These are phyloP conservation scores for Apamea crenata DNA, from an alignment of 2,888 invertebrate genomes.

Conservation along the genomic window DNA sequence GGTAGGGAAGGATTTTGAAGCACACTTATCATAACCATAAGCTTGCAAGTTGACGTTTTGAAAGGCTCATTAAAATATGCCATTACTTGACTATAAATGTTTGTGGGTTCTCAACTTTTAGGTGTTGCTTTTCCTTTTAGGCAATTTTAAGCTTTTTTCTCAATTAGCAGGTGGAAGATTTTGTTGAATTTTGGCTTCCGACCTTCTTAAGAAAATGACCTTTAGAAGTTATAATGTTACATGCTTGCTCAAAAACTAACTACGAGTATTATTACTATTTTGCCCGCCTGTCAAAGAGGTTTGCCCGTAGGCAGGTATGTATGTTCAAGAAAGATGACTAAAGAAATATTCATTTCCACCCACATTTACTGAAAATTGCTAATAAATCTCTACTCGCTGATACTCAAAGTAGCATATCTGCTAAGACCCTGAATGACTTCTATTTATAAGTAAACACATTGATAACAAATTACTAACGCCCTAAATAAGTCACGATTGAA, in stretches of 20 bases:
- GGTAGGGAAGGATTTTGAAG: conserved; percentile 46
- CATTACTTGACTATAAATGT: conserved; percentile 29
- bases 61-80: conserved; percentile 59
- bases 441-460: background rate
- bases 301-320: background rate
- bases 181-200: background rate
- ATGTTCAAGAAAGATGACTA: background rate
- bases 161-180: background rate
- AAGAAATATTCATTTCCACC: background rate
- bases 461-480: background rate
- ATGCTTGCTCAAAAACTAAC: too few species aligned
- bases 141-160: background rate
- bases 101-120: background rate
- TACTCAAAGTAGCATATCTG: background rate
- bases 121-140: background rate
- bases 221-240: background rate
- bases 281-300: background rate
- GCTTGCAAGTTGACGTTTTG: conserved; percentile 52
- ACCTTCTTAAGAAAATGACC: background rate
- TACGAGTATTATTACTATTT: background rate
- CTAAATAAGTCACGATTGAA: background rate
- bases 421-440: background rate
- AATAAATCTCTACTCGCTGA: background rate
- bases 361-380: background rate
- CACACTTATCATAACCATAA: conserved; percentile 48